Evolutionary conservation across 2,797 vertebrate genomes (phyloP), one percentile per base, ranked within the genome.

Genomic region (Tolypeutes matacus): DNA sequence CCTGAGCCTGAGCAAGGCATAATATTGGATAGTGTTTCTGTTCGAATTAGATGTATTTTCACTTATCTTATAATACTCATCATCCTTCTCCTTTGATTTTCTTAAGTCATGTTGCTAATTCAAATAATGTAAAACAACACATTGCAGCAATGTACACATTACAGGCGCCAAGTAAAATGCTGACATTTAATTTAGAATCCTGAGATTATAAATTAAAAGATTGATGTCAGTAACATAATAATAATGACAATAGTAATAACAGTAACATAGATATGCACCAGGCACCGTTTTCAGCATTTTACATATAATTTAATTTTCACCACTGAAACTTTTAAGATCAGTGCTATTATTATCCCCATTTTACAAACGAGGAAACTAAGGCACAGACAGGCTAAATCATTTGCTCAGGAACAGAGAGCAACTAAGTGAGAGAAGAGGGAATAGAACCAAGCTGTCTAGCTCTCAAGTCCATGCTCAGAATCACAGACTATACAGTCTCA

Each of bases 161-260:
- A 1, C 42, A 7, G 56, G 18, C 27, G 20, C 86, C 5, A 14
- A 88, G 65, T 65, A 70, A 91, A 92, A 95, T 36, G 53, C 4
- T 27, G 70, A 70, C 18, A 56, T 56, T 56, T 56, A 82, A 27
- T 34, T 39, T 75, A 46, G 60, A 18, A 34, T 87, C 23, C 65
- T 92, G 7, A 83, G 18, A 42, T 89, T 78, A 70, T 46, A 39
- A 93, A 83, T 72, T 94, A 67, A 92, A 92, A 86, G 76, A 80
- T 60, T 76, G 73, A 36, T 56, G 25, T 76, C 20, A 53, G 21
- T 29, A n/a, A 46, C 75, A 2, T 36, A 53, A 3, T 42, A 90
- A 46, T 46, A 53, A 2, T 36, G 46, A 3, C 34, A 92, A 46
- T 10, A 53, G 62, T 25, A 14, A 82, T 53, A 64, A 64, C 62